Percentiles rank a stretch among this genome's conserved stretches.
phyloP scores from a whole-genome alignment of 2,888 invertebrate genomes.

The Cephus nigrinus region DNA sequence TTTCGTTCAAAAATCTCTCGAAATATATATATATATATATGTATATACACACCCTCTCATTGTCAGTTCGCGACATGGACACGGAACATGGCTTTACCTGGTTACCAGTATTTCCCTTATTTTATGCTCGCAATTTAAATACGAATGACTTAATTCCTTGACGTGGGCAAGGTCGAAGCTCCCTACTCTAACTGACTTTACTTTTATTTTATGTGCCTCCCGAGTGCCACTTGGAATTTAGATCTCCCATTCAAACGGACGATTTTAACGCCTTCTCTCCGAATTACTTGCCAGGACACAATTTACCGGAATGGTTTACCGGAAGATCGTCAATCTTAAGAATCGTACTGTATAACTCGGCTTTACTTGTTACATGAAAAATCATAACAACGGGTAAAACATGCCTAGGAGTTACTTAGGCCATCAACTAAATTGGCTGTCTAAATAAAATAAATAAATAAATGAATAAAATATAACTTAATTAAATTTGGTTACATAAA shows the following conservation, averaged over 20 bases:
- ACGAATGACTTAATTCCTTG: constrained; percentile 3
- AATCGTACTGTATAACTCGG: neutral
- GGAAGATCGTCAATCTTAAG: neutral
- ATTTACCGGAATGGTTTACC: neutral
- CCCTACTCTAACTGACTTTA: neutral
- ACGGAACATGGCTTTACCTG: constrained; percentile 31
- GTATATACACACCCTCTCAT: neutral
- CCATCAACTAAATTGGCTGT: neutral
- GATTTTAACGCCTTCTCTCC: neutral
- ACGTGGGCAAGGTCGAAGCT: neutral
- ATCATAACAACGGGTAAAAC: neutral
- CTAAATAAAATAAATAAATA: neutral
- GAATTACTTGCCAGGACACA: neutral
- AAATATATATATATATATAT: too few species aligned
- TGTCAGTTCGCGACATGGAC: constrained; percentile 27
- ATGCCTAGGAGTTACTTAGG: neutral
- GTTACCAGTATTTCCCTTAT: constrained; percentile 13
- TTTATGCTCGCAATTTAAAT: constrained; percentile 18
- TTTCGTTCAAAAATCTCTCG: too few species aligned
- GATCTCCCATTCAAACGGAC: constrained; percentile 1
- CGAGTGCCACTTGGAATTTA: neutral
- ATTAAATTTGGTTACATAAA: too few species aligned
- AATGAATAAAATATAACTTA: too few species aligned
- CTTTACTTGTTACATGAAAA: neutral
- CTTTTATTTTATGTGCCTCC: neutral